Base-by-base conservation (phyloP, 2,797 vertebrate species). In the Fringilla coelebs region DNA sequence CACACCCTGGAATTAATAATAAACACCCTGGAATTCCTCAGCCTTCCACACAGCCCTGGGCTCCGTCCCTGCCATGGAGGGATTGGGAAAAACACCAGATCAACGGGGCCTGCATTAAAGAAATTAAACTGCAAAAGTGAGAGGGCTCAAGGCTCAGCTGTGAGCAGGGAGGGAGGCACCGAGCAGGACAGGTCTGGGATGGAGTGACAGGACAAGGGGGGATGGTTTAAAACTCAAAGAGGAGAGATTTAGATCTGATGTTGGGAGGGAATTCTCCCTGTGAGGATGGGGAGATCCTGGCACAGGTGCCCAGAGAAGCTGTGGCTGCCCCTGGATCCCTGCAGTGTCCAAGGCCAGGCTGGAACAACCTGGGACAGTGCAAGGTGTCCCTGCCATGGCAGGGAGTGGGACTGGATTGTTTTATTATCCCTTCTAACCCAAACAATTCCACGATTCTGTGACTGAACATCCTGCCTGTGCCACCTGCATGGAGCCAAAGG, bases 121-220 rank as follows among this genome's bases (percentile, higher is more conserved):
- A 68, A 55, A 65, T 65, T 17, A 60, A 81, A 29, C 18, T 17
- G 43, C 46, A 2, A 7, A 57, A n/a, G 9, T 4, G 43, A 54
- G 75, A 66, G 52, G 71, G 52, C 58, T 67, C 48, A 4, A 24
- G 43, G 46, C 12, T 7, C 26, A 18, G 49, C 11, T 54, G 40
- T 6, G 3, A 60, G 21, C 7, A 6, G 62, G 0, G 10, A 74
- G 52, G 1, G 52, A 32, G 15, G 48, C 58, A 16, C 8, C 0
- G 10, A 9, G 29, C 16, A 2, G 49, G 67, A 43, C 48, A 22
- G 49, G 41, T 14, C 12, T 54, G 41, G 49, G 41, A 9, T 40
- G 68, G 17, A 51, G 60, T 2, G 67, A 45, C 45, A 58, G 45
- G 36, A 72, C 16, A 29, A 49, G 19, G 13, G 36, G 32, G 2